A percentile compares a stretch with the other conserved stretches of the same genome.
phyloP scores from a whole-genome alignment of 2,113 vertebrate species.

The Isurus oxyrinchus region DNA sequence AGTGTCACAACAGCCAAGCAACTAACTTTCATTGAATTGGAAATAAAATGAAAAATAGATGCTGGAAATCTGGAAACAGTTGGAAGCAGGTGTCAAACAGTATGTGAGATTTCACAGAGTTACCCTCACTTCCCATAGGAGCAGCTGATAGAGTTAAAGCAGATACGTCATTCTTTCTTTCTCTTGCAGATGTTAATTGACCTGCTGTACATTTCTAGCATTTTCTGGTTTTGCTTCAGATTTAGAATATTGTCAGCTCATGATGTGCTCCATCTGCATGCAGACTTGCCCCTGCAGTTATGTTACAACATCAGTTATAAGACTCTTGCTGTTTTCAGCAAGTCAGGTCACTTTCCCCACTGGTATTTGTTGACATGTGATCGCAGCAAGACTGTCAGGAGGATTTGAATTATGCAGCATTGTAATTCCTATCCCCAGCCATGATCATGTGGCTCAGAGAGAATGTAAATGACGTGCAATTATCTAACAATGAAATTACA shows the following conservation, averaged over 20 bases:
- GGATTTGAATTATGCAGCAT: not conserved
- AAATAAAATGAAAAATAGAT: not conserved
- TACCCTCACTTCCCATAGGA: not conserved
- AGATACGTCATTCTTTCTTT: not conserved
- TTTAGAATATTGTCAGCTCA: not conserved
- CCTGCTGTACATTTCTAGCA: not conserved
- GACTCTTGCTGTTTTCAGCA: conserved; percentile 12
- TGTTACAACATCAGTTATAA: not conserved
- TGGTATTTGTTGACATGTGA: conserved; percentile 31
- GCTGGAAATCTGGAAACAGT: not conserved
- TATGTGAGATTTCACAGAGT: not conserved
- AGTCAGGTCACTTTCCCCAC: not conserved
- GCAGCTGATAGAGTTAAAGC: not conserved
- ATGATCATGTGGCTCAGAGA: not conserved
- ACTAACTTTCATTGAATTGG: not conserved
- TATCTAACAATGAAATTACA: conserved; percentile 28
- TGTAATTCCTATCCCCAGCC: conserved; percentile 2
- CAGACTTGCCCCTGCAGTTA: not conserved
- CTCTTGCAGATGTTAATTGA: not conserved
- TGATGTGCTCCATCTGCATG: not conserved
- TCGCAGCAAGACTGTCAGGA: not conserved
- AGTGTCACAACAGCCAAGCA: not conserved
- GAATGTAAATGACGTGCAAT: conserved; percentile 20
- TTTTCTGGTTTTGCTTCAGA: not conserved
- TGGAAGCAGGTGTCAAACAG: not conserved